A percentile compares a stretch with the other conserved stretches of the same genome.
Conservation (phyloP, 92 coral and sea anemone genomes). For the Palythoa caribaeorum region DNA sequence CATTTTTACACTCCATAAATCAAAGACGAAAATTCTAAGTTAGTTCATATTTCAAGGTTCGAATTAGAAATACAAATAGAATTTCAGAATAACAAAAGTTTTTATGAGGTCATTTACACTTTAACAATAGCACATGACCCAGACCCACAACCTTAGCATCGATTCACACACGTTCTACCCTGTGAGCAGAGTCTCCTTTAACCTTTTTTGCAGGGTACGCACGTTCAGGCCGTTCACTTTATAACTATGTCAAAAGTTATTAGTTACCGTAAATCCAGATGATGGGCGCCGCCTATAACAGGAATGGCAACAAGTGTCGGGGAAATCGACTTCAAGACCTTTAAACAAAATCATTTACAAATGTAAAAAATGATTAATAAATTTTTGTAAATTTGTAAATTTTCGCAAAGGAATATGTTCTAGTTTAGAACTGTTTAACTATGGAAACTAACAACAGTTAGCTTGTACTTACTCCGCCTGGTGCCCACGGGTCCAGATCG, state of each 20-base stretch:
- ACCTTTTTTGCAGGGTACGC: too few species aligned
- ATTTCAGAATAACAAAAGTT: too few species aligned
- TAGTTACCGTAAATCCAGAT: slow-evolving; percentile 87
- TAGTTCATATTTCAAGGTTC: too few species aligned
- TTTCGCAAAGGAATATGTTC: neutral
- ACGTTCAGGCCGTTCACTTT: neutral
- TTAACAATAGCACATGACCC: neutral
- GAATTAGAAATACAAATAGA: too few species aligned
- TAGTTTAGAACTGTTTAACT: neutral
- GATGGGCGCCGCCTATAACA: slow-evolving; percentile 95
- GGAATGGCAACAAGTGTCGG: slow-evolving; percentile 88
- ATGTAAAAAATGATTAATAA: too few species aligned
- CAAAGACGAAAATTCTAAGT: too few species aligned
- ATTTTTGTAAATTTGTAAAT: neutral
- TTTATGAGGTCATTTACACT: neutral
- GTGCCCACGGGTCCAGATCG: slow-evolving; percentile 95
- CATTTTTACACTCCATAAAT: too few species aligned
- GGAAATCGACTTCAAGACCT: slow-evolving; percentile 86
- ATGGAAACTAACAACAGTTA: neutral
- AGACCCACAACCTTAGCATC: neutral
- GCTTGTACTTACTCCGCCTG: slow-evolving; percentile 87
- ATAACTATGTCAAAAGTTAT: neutral
- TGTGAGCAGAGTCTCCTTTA: too few species aligned
- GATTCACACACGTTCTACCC: too few species aligned
- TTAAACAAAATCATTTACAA: too few species aligned